These are phyloP conservation scores for Achroia grisella DNA, from an alignment of 1,140 invertebrate species.

Conservation along the genomic window DNA sequence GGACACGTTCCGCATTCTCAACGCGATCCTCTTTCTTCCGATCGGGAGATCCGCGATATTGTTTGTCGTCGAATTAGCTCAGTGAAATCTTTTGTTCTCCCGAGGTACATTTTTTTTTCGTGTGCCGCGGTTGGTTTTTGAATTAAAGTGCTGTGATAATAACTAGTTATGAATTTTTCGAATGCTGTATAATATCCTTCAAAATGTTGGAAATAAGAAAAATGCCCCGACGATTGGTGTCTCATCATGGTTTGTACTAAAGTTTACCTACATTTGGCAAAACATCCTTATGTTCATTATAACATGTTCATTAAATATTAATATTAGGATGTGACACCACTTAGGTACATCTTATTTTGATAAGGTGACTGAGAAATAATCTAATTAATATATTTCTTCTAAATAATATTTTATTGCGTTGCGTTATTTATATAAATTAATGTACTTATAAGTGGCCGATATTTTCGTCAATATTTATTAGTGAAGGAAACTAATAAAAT, in stretches of 20 bases:
- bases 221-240: slow-evolving; percentile 54
- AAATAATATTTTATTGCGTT: no score
- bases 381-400: no score
- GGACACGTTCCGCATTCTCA: slow-evolving; percentile 63
- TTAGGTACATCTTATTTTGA: no score
- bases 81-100: slow-evolving; percentile 27
- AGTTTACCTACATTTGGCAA: slow-evolving; percentile 5
- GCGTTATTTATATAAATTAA: no score
- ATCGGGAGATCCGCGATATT: slow-evolving; percentile 27
- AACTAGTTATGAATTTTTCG: background rate
- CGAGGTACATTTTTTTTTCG: slow-evolving; percentile 31
- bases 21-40: slow-evolving; percentile 38
- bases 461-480: no score
- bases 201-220: slow-evolving; percentile 61
- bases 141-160: slow-evolving; percentile 45
- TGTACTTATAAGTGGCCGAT: no score
- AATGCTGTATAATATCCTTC: slow-evolving; percentile 13
- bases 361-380: no score
- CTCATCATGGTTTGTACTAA: slow-evolving; percentile 49
- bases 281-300: no score
- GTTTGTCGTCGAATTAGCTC: slow-evolving; percentile 23
- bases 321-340: no score
- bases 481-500: no score
- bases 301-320: background rate
- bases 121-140: slow-evolving; percentile 32